Conservation (phyloP, 2,888 invertebrate species). For the Drosophila quasianomalipes region DNA sequence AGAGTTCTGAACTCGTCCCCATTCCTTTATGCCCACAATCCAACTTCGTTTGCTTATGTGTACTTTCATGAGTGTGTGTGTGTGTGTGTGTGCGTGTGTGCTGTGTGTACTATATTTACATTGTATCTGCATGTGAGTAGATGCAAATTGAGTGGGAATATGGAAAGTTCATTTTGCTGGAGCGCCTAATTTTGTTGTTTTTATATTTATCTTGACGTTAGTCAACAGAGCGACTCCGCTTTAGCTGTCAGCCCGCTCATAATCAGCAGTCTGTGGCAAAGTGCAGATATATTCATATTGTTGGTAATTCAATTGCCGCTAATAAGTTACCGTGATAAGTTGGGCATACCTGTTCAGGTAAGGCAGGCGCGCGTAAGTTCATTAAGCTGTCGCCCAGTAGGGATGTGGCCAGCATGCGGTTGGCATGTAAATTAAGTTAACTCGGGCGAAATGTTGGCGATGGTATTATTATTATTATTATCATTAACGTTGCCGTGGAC, state of each 20-base stretch:
- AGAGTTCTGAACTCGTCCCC: neutral
- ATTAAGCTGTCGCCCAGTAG: neutral
- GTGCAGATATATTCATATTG: neutral
- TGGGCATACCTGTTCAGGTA: conserved; percentile 1
- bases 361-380: neutral
- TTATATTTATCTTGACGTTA: neutral
- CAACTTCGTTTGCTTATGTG: neutral
- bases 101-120: conserved; percentile 1
- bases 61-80: neutral
- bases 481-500: conserved; percentile 30
- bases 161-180: conserved; percentile 10
- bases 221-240: neutral
- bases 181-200: conserved; percentile 5
- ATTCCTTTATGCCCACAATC: conserved; percentile 12
- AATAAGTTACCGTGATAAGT: conserved; percentile 11
- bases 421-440: conserved; percentile 32
- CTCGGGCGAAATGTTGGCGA: neutral
- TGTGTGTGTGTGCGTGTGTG: neutral
- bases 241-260: neutral
- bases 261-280: neutral
- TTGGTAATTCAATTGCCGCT: conserved; percentile 2
- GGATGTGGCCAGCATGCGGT: neutral
- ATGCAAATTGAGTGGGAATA: conserved; percentile 9
- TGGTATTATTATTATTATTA: conserved; percentile 25
- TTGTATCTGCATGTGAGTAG: conserved; percentile 13